Conservation (phyloP, 2,888 invertebrate species). For the Stenoptilia bipunctidactyla region DNA sequence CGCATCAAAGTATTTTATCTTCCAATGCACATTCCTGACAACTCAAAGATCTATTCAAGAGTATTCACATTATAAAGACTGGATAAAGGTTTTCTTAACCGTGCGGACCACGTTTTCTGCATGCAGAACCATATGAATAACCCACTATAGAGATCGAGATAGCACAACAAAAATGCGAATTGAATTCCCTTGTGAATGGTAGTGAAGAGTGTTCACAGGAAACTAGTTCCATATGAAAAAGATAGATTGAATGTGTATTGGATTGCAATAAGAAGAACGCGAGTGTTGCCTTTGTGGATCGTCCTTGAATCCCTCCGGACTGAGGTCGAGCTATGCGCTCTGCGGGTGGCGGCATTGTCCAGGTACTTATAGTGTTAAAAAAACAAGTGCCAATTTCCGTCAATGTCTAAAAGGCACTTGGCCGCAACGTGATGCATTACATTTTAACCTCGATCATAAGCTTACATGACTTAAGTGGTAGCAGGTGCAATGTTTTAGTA, state of each 20-base stretch:
- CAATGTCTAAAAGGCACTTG: no score
- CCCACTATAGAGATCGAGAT: no score
- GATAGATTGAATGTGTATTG: slow-evolving; percentile 57
- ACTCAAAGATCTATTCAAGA: background rate
- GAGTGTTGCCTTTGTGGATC: slow-evolving; percentile 47
- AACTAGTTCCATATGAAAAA: slow-evolving; percentile 60
- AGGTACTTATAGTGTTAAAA: background rate
- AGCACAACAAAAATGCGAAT: no score
- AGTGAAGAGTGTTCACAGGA: slow-evolving; percentile 44
- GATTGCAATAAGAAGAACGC: slow-evolving; percentile 53
- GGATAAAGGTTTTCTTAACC: background rate
- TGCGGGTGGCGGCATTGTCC: slow-evolving; percentile 5
- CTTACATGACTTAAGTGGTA: no score
- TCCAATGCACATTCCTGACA: background rate
- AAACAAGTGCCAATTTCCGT: background rate
- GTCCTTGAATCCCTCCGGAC: slow-evolving; percentile 7
- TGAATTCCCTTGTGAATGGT: slow-evolving; percentile 29
- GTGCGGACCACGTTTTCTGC: background rate
- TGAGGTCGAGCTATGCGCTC: slow-evolving; percentile 1
- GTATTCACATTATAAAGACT: background rate
- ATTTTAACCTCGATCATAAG: no score
- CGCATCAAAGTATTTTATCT: no score
- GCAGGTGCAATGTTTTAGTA: no score
- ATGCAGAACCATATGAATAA: background rate
- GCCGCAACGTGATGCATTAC: no score